Conservation (phyloP, 1,140 invertebrate species). For the Habropoda laboriosa region DNA sequence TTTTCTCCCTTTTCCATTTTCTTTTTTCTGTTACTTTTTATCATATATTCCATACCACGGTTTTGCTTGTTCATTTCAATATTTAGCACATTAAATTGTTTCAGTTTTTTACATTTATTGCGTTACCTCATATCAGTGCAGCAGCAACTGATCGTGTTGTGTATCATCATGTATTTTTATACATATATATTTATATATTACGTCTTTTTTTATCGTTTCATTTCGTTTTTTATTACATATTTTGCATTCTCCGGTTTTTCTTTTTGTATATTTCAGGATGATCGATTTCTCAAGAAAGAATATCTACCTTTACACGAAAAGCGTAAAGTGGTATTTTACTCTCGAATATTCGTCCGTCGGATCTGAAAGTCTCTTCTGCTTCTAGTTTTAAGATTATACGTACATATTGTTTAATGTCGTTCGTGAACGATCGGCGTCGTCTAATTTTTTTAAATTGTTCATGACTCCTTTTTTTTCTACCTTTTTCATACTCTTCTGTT, state of each 20-base stretch:
- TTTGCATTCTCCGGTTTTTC: conserved; percentile 52
- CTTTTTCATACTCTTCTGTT: background rate
- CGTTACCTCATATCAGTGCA: conserved; percentile 67
- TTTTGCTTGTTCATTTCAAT: conserved; percentile 2
- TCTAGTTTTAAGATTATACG: conserved; percentile 44
- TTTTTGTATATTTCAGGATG: conserved; percentile 37
- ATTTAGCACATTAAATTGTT: conserved; percentile 61
- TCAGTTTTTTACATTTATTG: conserved; percentile 54
- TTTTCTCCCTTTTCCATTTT: conserved; percentile 26
- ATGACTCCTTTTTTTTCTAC: conserved; percentile 18
- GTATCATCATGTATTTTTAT: conserved; percentile 35
- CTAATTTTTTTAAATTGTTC: conserved; percentile 47
- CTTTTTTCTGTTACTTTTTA: background rate
- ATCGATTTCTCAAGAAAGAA: conserved; percentile 69
- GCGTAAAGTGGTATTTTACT: conserved; percentile 68
- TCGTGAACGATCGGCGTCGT: conserved; percentile 27
- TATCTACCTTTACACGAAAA: conserved; percentile 68
- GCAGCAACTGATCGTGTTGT: conserved; percentile 63
- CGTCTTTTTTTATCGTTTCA: conserved; percentile 51
- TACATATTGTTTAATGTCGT: conserved; percentile 25
- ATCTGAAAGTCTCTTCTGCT: conserved; percentile 58
- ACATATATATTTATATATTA: background rate
- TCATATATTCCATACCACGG: conserved; percentile 5
- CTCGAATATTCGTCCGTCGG: conserved; percentile 59
- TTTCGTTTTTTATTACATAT: conserved; percentile 42